These are phyloP conservation scores for Periparus ater DNA, from an alignment of 2,797 vertebrate genomes.

Conservation along the genomic window DNA sequence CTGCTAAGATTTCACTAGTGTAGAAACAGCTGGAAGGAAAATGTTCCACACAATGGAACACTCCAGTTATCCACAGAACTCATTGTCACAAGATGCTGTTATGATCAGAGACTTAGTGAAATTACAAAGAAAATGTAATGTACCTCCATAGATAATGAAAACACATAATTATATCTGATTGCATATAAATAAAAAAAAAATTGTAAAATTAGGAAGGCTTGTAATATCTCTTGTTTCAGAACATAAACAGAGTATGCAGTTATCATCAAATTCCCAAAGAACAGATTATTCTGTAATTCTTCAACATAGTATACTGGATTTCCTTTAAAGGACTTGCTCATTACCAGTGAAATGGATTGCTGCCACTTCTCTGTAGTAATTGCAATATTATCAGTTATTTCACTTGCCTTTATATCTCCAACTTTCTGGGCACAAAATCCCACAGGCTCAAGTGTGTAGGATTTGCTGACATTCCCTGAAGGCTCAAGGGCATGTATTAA, in stretches of 20 bases:
- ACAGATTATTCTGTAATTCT: not conserved
- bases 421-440: not conserved
- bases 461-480: not conserved
- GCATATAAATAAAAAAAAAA: not conserved
- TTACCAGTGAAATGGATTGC: not conserved
- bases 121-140: not conserved
- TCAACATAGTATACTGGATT: not conserved
- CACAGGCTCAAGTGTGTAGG: not conserved
- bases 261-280: not conserved
- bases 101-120: not conserved
- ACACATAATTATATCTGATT: not conserved
- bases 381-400: not conserved
- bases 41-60: not conserved
- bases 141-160: not conserved
- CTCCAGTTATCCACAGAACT: not conserved
- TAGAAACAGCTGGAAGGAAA: not conserved
- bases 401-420: not conserved
- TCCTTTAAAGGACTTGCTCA: not conserved
- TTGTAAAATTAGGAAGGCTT: not conserved
- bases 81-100: not conserved
- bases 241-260: not conserved
- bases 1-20: not conserved
- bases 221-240: not conserved
- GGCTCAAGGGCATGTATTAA: not conserved
- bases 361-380: not conserved